Percentiles rank a stretch among this genome's conserved stretches.
phyloP scores from a whole-genome alignment of 64 coral and sea anemone genomes.

The Trachythela sp. region DNA sequence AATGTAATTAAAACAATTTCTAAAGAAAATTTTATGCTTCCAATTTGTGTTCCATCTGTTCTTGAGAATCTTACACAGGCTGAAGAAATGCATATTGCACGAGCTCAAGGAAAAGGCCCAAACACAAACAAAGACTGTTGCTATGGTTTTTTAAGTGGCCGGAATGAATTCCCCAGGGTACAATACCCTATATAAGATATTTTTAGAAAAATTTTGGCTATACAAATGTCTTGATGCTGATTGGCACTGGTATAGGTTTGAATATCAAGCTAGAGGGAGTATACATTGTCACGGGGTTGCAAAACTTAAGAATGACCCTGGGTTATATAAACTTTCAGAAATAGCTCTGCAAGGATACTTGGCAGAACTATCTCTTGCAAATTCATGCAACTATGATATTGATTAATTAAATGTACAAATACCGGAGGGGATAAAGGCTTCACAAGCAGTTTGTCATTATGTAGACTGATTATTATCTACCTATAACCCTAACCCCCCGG shows the following conservation, averaged over 20 bases:
- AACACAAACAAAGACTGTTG: too few relatives aligned
- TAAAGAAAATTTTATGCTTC: too few relatives aligned
- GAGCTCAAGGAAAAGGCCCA: neutral
- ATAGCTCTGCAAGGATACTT: neutral
- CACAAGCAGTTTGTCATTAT: conserved; percentile 33
- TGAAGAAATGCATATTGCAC: neutral
- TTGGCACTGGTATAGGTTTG: neutral
- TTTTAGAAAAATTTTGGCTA: neutral
- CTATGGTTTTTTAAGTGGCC: too few relatives aligned
- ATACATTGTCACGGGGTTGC: neutral
- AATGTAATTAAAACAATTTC: too few relatives aligned
- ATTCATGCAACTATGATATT: neutral
- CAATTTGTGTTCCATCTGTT: too few relatives aligned
- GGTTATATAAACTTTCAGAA: neutral
- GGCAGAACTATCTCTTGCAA: neutral
- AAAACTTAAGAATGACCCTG: neutral
- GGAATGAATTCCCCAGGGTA: too few relatives aligned
- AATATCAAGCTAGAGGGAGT: neutral
- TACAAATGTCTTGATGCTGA: neutral
- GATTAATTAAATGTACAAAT: conserved; percentile 3
- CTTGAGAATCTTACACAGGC: too few relatives aligned
- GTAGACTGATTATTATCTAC: conserved; percentile 37
- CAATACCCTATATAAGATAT: too few relatives aligned
- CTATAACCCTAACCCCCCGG: conserved; percentile 18
- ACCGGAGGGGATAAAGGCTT: neutral